phyloP scores from a whole-genome alignment of 2,797 vertebrate species.

The Podarcis lilfordi region DNA sequence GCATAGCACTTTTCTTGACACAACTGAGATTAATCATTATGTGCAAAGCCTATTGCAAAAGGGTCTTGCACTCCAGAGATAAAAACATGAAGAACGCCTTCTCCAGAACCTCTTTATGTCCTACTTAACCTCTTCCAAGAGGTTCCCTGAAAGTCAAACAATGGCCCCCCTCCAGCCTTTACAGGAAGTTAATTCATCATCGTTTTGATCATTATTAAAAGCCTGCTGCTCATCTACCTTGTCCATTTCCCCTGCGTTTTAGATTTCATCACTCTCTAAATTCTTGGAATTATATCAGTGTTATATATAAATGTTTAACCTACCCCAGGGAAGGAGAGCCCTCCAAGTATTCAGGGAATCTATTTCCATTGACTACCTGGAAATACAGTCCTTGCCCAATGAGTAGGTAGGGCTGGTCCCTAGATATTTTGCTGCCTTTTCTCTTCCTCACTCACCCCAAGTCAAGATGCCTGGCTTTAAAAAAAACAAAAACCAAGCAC shows the following conservation, averaged over 20 bases:
- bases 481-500: too few relatives aligned
- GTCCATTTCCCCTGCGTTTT: background rate
- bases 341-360: too few relatives aligned
- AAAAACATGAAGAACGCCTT: conserved; percentile 11
- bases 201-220: background rate
- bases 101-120: background rate
- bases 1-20: background rate
- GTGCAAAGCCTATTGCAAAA: background rate
- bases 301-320: background rate
- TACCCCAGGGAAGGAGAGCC: too few relatives aligned
- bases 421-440: too few relatives aligned
- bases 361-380: too few relatives aligned
- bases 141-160: background rate
- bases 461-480: too few relatives aligned
- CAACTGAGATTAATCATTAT: background rate
- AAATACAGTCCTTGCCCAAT: too few relatives aligned
- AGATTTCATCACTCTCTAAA: background rate
- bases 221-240: background rate
- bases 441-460: too few relatives aligned
- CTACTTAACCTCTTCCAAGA: background rate
- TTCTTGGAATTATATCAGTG: background rate
- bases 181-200: background rate
- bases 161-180: background rate
- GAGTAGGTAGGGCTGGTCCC: too few relatives aligned
- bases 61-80: background rate